Conservation (phyloP, 1,140 invertebrate species). For the Sitophilus oryzae region DNA sequence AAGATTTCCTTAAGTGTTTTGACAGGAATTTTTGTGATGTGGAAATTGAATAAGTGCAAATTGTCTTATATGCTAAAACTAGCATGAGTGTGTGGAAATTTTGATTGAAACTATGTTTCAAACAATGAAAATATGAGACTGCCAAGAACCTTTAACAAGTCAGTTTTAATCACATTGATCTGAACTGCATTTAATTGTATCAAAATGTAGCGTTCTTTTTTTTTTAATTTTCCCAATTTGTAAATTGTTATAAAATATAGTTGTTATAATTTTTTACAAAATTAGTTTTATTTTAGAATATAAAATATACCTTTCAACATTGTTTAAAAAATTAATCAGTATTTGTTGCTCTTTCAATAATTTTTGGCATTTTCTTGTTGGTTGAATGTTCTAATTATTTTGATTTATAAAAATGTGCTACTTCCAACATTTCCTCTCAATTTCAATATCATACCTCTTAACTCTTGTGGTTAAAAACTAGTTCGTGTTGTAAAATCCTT, state of each 20-base stretch:
- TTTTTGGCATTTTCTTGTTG: conserved; percentile 95
- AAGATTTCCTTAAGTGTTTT: conserved; percentile 25
- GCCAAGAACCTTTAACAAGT: neutral
- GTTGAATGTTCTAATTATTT: conserved; percentile 92
- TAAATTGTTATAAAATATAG: conserved; percentile 32
- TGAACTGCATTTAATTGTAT: conserved; percentile 29
- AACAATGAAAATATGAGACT: conserved; percentile 2
- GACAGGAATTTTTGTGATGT: conserved; percentile 18
- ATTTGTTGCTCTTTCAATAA: conserved; percentile 61
- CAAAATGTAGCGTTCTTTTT: conserved; percentile 20
- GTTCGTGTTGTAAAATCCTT: conserved; percentile 95
- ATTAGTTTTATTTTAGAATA: neutral
- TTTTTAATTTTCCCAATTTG: conserved; percentile 15
- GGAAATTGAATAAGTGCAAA: conserved; percentile 13
- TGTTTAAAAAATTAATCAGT: conserved; percentile 40
- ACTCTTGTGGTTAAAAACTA: conserved; percentile 99
- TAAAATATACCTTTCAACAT: neutral
- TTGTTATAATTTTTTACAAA: conserved; percentile 28
- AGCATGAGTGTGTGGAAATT: conserved; percentile 19
- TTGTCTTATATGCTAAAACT: conserved; percentile 23
- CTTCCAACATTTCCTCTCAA: conserved; percentile 97
- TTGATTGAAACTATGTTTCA: conserved; percentile 11
- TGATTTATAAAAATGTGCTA: conserved; percentile 95
- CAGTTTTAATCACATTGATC: conserved; percentile 16
- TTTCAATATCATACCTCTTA: conserved; percentile 94